A percentile compares a stretch with the other conserved stretches of the same genome.
Evolutionary conservation across 2,888 invertebrate species (phyloP).

Genomic region (Allophyes oxyacanthae): DNA sequence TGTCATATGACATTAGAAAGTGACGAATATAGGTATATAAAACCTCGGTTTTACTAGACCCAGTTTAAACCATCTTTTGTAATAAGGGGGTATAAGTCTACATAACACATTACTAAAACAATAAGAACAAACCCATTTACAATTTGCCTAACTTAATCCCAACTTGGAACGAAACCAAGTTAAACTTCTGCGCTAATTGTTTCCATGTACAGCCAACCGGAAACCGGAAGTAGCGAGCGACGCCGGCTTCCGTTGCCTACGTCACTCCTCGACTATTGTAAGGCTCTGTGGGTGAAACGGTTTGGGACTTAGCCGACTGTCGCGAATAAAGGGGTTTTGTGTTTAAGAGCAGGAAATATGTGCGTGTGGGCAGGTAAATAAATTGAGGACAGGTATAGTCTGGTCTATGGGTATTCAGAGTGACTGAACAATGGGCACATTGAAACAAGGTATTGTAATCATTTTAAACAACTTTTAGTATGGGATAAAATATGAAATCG

Average conservation of each 20-base stretch:
- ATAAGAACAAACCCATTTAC: slow-evolving; percentile 20
- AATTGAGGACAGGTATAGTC: slow-evolving; percentile 18
- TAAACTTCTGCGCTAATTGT: slow-evolving; percentile 51
- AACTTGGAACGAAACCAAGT: slow-evolving; percentile 11
- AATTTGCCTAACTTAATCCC: slow-evolving; percentile 24
- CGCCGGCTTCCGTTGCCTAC: slow-evolving; percentile 60
- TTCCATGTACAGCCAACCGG: slow-evolving; percentile 40
- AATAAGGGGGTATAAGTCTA: too few relatives aligned
- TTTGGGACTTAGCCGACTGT: slow-evolving; percentile 47
- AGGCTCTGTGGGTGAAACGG: slow-evolving; percentile 54
- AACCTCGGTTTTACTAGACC: too few relatives aligned
- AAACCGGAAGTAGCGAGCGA: slow-evolving; percentile 61
- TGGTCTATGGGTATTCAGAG: too few relatives aligned
- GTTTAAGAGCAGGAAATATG: slow-evolving; percentile 26
- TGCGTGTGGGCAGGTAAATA: slow-evolving; percentile 15
- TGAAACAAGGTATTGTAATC: too few relatives aligned
- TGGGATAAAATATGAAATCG: too few relatives aligned
- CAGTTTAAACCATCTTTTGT: too few relatives aligned
- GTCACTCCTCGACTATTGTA: slow-evolving; percentile 60
- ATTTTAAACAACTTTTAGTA: too few relatives aligned
- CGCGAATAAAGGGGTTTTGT: slow-evolving; percentile 37
- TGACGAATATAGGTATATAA: too few relatives aligned
- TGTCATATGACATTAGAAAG: too few relatives aligned
- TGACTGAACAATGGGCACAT: too few relatives aligned
- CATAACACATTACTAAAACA: too few relatives aligned